phyloP scores from a whole-genome alignment of 1,140 invertebrate genomes.

The Caenorhabditis latens region DNA sequence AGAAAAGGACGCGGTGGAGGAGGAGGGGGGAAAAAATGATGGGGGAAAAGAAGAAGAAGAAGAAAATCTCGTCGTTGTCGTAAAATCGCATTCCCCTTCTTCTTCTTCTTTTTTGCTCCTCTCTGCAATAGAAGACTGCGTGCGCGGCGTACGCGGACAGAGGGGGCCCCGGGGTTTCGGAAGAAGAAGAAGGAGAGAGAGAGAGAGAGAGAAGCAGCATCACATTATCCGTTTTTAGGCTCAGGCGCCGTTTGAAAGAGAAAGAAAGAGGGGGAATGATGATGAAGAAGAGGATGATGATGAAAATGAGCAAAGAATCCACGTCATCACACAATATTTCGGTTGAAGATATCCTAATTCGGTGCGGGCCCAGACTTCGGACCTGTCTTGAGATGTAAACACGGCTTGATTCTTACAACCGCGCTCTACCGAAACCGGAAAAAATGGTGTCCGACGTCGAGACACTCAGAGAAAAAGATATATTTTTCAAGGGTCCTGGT shows the following conservation, averaged over 20 bases:
- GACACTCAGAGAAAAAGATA: too few relatives aligned
- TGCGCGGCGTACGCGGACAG: background rate
- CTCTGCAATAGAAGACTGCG: too few relatives aligned
- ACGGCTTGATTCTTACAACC: too few relatives aligned
- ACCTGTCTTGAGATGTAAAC: too few relatives aligned
- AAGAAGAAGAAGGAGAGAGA: background rate
- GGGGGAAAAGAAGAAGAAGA: background rate
- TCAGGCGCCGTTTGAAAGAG: background rate
- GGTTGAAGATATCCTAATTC: background rate
- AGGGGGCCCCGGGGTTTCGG: background rate
- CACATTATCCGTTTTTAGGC: conserved; percentile 48
- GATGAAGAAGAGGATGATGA: background rate
- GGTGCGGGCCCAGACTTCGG: too few relatives aligned
- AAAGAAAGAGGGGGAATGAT: background rate
- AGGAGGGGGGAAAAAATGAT: conserved; percentile 23
- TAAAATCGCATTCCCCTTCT: conserved; percentile 15
- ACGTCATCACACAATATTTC: background rate
- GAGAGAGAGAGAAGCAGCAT: background rate
- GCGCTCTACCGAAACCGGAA: too few relatives aligned
- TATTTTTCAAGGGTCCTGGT: too few relatives aligned
- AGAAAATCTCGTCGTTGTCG: conserved; percentile 25
- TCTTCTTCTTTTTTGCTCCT: background rate
- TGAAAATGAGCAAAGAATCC: background rate
- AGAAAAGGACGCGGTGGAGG: background rate
- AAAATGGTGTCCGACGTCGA: too few relatives aligned